phyloP scores from a whole-genome alignment of 2,797 vertebrate genomes.

The Meriones psammophilus region DNA sequence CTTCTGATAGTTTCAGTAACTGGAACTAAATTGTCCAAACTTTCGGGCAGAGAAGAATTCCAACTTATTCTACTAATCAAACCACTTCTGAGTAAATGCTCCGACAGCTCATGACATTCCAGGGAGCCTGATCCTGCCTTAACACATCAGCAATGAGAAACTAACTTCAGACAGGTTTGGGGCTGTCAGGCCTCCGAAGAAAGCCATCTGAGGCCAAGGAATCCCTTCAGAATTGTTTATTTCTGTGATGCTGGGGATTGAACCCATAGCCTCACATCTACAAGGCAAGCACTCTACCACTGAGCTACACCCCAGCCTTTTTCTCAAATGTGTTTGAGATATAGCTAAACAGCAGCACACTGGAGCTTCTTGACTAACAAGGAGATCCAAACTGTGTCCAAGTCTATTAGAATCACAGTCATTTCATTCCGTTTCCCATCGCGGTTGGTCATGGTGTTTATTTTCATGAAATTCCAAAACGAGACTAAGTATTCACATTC shows the following conservation, averaged over 20 bases:
- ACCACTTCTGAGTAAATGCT: slow-evolving; percentile 46
- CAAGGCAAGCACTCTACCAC: neutral
- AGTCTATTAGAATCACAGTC: neutral
- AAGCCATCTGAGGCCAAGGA: neutral
- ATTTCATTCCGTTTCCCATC: neutral
- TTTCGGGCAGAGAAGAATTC: neutral
- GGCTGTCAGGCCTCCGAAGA: neutral
- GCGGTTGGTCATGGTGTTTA: neutral
- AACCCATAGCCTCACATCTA: neutral
- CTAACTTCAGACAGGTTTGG: neutral
- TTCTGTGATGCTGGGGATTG: neutral
- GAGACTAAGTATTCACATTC: neutral
- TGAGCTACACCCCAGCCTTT: neutral
- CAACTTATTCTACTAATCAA: neutral
- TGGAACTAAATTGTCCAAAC: neutral
- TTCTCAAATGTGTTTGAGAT: neutral
- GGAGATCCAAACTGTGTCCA: neutral
- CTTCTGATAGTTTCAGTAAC: neutral
- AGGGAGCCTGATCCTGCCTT: neutral
- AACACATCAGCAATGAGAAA: neutral
- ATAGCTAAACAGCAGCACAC: neutral
- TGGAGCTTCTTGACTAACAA: neutral
- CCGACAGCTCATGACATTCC: neutral
- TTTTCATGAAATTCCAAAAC: slow-evolving; percentile 20
- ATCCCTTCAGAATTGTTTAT: neutral